phyloP scores from a whole-genome alignment of 2,797 vertebrate genomes.

The Aulostomus chinensis region DNA sequence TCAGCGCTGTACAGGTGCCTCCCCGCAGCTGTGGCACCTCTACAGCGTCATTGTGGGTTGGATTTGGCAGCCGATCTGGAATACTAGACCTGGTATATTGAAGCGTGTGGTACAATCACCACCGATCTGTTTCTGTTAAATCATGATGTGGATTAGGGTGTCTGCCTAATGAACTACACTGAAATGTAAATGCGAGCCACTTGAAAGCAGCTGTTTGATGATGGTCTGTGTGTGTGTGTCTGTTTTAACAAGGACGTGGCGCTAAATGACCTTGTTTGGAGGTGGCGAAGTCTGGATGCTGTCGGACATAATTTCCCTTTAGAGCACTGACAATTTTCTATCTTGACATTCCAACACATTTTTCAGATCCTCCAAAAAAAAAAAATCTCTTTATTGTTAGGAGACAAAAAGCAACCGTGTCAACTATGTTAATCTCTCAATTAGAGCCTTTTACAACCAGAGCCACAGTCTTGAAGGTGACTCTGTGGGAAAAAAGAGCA shows the following conservation, averaged over 20 bases:
- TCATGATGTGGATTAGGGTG: constrained; percentile 41
- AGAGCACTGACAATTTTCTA: neutral
- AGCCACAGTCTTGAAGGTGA: constrained; percentile 41
- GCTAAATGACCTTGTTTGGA: constrained; percentile 42
- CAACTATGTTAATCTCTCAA: constrained; percentile 26
- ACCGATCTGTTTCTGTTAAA: too few relatives aligned
- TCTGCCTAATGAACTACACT: constrained; percentile 57
- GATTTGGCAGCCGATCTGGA: too few relatives aligned
- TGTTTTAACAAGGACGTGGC: constrained; percentile 48
- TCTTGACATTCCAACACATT: too few relatives aligned
- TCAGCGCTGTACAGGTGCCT: constrained; percentile 37
- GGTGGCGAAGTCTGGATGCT: neutral
- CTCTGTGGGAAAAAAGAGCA: constrained; percentile 42
- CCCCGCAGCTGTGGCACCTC: neutral
- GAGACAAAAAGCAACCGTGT: constrained; percentile 19
- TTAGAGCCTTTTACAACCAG: constrained; percentile 27
- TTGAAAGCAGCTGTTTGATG: constrained; percentile 67
- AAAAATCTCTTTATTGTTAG: constrained; percentile 18
- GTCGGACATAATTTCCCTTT: constrained; percentile 19
- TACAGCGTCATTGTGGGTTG: too few relatives aligned
- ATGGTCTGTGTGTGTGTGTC: constrained; percentile 52
- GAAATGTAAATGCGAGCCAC: constrained; percentile 63
- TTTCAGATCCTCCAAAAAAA: constrained; percentile 4
- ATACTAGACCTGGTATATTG: constrained; percentile 19
- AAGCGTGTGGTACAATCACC: too few relatives aligned